Conservation (phyloP, 2,888 invertebrate genomes). For the Caenorhabditis panamensis region DNA sequence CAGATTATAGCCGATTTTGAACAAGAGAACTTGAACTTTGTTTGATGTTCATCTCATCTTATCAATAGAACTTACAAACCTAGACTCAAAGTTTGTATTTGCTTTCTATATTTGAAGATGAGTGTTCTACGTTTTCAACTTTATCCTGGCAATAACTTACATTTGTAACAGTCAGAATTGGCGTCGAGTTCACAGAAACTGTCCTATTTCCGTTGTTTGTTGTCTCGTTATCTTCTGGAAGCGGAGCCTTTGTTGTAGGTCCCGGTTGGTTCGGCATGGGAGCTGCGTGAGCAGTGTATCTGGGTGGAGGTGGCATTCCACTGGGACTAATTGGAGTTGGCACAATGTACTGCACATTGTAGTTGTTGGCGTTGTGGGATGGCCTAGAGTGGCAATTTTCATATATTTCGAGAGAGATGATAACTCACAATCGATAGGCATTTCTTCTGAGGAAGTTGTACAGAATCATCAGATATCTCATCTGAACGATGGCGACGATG, state of each 20-base stretch:
- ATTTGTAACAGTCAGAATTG: constrained; percentile 12
- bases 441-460: constrained; percentile 56
- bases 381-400: no score
- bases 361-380: constrained; percentile 20
- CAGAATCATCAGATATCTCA: constrained; percentile 53
- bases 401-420: neutral
- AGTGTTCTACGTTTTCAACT: neutral
- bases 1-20: no score
- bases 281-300: constrained; percentile 45
- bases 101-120: no score
- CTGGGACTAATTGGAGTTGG: constrained; percentile 57
- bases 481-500: constrained; percentile 56
- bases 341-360: constrained; percentile 59
- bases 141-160: constrained; percentile 14
- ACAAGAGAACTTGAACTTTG: neutral
- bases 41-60: neutral
- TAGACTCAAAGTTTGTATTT: no score
- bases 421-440: constrained; percentile 41
- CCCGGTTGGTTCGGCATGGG: constrained; percentile 24
- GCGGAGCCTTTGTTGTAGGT: constrained; percentile 18
- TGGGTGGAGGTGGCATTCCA: constrained; percentile 60
- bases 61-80: neutral
- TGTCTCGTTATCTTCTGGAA: constrained; percentile 19
- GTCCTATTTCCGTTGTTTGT: constrained; percentile 6
- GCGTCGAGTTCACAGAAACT: constrained; percentile 8